A percentile compares a stretch with the other conserved stretches of the same genome.
These are phyloP conservation scores for Upupa epops DNA, from an alignment of 2,113 vertebrate species.

Conservation along the genomic window DNA sequence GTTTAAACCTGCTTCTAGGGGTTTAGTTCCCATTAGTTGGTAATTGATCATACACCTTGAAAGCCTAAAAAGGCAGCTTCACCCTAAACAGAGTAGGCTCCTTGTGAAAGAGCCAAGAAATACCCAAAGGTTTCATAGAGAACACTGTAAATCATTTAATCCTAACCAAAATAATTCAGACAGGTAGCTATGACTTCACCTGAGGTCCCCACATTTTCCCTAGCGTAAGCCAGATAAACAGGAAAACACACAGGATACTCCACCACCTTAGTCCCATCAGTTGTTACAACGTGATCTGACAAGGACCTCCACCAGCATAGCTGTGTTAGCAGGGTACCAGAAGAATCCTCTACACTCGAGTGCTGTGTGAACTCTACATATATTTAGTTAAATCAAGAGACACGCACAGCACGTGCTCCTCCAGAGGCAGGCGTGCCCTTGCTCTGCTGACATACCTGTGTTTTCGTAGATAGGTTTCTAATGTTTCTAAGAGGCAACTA, in stretches of 20 bases:
- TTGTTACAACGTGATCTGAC: neutral
- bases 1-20: neutral
- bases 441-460: conserved; percentile 81
- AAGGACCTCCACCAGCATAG: accelerated
- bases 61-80: neutral
- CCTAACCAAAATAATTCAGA: neutral
- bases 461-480: conserved; percentile 94
- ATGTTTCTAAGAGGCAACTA: conserved; percentile 90
- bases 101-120: neutral
- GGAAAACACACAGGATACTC: neutral
- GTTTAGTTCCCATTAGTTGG: neutral
- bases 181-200: neutral
- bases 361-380: neutral
- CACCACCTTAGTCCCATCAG: too few relatives aligned
- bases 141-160: neutral
- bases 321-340: neutral
- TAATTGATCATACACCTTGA: neutral
- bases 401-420: accelerated
- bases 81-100: neutral
- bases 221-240: accelerated
- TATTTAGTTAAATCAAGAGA: accelerated
- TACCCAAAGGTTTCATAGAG: neutral
- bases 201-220: neutral
- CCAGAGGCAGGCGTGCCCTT: accelerated
- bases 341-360: neutral